Base-by-base conservation (phyloP, 2,113 vertebrate species). In the Periophthalmodon schlosseri region DNA sequence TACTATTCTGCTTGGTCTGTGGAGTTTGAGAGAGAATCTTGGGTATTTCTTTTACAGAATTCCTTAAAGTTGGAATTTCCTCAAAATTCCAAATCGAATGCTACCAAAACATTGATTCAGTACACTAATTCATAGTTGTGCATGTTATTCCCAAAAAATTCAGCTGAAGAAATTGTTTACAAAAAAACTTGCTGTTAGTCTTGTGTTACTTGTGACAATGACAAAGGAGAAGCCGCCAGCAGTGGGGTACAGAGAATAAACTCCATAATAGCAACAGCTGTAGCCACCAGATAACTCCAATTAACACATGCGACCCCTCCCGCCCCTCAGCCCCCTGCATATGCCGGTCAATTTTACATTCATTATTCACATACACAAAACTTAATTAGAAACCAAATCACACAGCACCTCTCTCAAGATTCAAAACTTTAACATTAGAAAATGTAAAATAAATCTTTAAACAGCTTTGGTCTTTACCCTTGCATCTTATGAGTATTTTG, bases 241-340 rank as follows among this genome's bases (percentile, higher is more conserved):
- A 5, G 60, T 28, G 2, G 15, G 18, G 60, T 34, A 20, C 14
- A 33, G 60, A 33, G 60, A 34, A 34, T 20, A 60, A 24, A 60
- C 20, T 11, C 23, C 57, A 60, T 60, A 60, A 60, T 60, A 63
- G 33, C 60, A 63, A 63, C 60, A 63, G 60, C 60, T 63, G 60
- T 63, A 63, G 60, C 24, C 60, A 34, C 15, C 60, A 65, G 63
- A 65, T 65, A 65, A 65, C 63, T 65, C 63, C 63, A 65, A 65
- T 39, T 65, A 65, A 39, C 61, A 36, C 61, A 16, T n/a, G 10
- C 18, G 61, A 65, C 61, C 33, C 61, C 28, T 20, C 34, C 24
- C 34, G 10, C 63, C 63, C 63, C 63, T 18, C 14, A 39, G 18
- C 63, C 34, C 10, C 34, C 18, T 21, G 63, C 63, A 44, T 44